Percentiles rank a stretch among this genome's conserved stretches.
phyloP scores from a whole-genome alignment of 2,888 invertebrate species.

The Yponomeuta malinellus region DNA sequence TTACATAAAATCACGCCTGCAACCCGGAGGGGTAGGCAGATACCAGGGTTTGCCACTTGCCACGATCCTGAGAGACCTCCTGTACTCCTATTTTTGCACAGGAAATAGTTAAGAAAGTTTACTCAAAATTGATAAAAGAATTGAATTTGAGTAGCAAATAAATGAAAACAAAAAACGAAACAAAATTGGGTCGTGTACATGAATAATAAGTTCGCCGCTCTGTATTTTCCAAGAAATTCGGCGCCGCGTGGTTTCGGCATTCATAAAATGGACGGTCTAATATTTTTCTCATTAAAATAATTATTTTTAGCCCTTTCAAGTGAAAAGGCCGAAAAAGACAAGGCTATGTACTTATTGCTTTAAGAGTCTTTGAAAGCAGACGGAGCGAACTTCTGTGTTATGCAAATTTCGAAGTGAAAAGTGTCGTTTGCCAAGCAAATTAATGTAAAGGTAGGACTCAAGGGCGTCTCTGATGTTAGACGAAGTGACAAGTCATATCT shows the following conservation, averaged over 20 bases:
- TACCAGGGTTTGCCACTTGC: too few relatives aligned
- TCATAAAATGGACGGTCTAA: neutral
- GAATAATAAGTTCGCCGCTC: neutral
- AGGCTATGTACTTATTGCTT: neutral
- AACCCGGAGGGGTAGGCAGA: too few relatives aligned
- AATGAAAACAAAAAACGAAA: neutral
- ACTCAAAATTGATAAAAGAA: neutral
- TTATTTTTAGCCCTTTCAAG: neutral
- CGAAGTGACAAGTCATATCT: too few relatives aligned
- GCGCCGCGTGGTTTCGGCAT: neutral
- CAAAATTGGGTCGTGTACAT: neutral
- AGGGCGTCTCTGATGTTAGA: neutral
- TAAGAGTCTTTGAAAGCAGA: neutral
- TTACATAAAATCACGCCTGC: too few relatives aligned
- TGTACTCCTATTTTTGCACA: too few relatives aligned
- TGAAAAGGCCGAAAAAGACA: neutral
- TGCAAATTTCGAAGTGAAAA: constrained; percentile 6
- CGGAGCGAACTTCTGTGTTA: constrained; percentile 10
- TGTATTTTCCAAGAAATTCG: neutral
- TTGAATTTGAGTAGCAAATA: neutral
- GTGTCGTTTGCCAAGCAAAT: constrained; percentile 12
- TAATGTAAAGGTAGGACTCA: neutral
- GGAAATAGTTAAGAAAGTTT: neutral
- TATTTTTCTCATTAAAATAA: neutral
- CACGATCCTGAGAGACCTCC: too few relatives aligned